Conservation (phyloP, 30 jellyfish, hydroid and myxozoan species). For the Catostylus mosaicus region DNA sequence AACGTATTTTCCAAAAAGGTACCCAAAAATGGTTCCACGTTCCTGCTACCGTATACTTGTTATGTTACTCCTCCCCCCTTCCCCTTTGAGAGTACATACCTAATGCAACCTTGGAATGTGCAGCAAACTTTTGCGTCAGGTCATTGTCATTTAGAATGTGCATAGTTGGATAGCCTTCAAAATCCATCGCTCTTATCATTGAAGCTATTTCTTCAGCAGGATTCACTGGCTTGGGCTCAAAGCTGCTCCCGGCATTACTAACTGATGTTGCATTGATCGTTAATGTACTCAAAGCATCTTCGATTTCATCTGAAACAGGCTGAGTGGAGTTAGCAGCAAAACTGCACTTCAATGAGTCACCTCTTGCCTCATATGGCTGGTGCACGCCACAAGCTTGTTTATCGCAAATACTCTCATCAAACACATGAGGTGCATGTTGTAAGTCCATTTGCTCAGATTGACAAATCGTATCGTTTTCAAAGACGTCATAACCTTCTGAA, state of each 20-base stretch:
- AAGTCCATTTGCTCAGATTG: not conserved
- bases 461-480: not conserved
- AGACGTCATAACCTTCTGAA: conserved; percentile 2
- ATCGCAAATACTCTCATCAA: not conserved
- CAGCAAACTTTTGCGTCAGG: conserved; percentile 15
- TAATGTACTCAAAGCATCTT: conserved; percentile 3
- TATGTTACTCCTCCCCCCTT: too few relatives aligned
- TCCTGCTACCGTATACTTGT: too few relatives aligned
- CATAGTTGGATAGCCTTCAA: conserved; percentile 12
- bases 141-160: conserved; percentile 7
- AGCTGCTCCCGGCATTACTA: not conserved
- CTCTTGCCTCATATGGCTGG: not conserved
- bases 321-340: not conserved
- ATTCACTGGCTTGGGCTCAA: conserved; percentile 8
- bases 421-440: not conserved
- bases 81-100: too few relatives aligned
- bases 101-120: conserved; percentile 2
- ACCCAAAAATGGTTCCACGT: too few relatives aligned
- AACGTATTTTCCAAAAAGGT: too few relatives aligned
- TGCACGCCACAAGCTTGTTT: not conserved
- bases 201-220: conserved; percentile 14
- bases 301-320: not conserved
- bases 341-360: not conserved
- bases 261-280: not conserved
- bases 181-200: conserved; percentile 23